These are phyloP conservation scores for Corvus moneduloides DNA, from an alignment of 2,113 vertebrate genomes.

Conservation along the genomic window DNA sequence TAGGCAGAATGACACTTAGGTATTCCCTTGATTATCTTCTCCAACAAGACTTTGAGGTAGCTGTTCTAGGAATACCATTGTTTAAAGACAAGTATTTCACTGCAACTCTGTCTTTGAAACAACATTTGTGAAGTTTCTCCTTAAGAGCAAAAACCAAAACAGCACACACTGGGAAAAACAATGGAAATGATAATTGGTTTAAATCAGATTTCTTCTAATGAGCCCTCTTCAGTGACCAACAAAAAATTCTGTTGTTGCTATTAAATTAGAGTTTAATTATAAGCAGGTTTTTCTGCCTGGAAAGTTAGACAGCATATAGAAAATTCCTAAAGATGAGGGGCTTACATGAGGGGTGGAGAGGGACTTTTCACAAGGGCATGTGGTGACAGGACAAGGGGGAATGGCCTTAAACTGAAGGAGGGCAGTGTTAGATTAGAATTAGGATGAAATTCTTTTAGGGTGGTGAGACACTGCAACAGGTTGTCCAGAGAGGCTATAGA, in stretches of 20 bases:
- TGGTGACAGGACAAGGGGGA: not conserved
- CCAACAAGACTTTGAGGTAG: not conserved
- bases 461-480: not conserved
- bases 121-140: not conserved
- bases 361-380: too few species aligned
- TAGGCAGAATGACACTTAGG: not conserved
- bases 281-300: not conserved
- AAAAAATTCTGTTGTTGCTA: not conserved
- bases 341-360: not conserved
- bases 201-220: not conserved
- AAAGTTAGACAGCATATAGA: not conserved
- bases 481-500: not conserved
- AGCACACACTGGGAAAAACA: not conserved
- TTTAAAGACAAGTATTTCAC: not conserved
- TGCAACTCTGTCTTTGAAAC: not conserved
- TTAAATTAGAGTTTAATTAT: not conserved
- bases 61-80: not conserved
- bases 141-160: not conserved
- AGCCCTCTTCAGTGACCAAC: not conserved
- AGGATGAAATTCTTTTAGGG: not conserved
- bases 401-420: not conserved
- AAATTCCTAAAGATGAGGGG: not conserved
- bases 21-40: not conserved
- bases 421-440: not conserved
- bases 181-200: not conserved